These are phyloP conservation scores for Neotoxoptera formosana DNA, from an alignment of 1,140 invertebrate genomes.

Conservation along the genomic window DNA sequence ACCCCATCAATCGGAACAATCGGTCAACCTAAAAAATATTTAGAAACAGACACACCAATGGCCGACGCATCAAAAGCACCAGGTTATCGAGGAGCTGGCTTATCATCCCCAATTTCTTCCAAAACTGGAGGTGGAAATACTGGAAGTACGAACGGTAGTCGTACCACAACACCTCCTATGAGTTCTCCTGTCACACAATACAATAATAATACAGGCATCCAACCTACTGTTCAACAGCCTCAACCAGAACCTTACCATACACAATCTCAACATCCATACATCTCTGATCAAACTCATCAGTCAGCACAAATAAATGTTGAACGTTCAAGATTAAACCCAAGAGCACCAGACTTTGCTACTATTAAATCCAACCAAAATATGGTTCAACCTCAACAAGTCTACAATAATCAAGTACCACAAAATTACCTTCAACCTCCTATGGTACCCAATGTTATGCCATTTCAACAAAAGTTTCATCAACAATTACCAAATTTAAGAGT, in stretches of 20 bases:
- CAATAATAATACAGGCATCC: constrained; percentile 66
- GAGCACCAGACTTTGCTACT: constrained; percentile 83
- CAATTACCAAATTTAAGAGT: constrained; percentile 54
- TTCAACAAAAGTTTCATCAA: constrained; percentile 55
- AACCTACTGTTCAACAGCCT: constrained; percentile 62
- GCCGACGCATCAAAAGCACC: constrained; percentile 83
- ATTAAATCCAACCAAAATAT: constrained; percentile 61
- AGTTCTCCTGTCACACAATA: constrained; percentile 63
- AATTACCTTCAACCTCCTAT: constrained; percentile 59
- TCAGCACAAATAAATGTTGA: constrained; percentile 52
- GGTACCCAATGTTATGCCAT: constrained; percentile 61
- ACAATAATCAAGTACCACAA: constrained; percentile 59
- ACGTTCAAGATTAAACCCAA: constrained; percentile 81
- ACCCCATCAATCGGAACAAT: constrained; percentile 39
- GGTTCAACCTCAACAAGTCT: constrained; percentile 61
- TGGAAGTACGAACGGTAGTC: constrained; percentile 39
- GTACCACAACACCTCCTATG: constrained; percentile 50
- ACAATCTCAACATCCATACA: constrained; percentile 59
- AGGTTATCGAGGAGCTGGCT: constrained; percentile 76
- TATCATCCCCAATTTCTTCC: constrained; percentile 72
- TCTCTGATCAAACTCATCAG: constrained; percentile 49
- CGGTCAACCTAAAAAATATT: constrained; percentile 65
- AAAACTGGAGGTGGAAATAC: constrained; percentile 60
- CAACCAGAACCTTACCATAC: constrained; percentile 63
- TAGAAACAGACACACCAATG: constrained; percentile 67